A percentile compares a stretch with the other conserved stretches of the same genome.
These are phyloP conservation scores for Cyaniris semiargus DNA, from an alignment of 2,888 invertebrate genomes.

Conservation along the genomic window DNA sequence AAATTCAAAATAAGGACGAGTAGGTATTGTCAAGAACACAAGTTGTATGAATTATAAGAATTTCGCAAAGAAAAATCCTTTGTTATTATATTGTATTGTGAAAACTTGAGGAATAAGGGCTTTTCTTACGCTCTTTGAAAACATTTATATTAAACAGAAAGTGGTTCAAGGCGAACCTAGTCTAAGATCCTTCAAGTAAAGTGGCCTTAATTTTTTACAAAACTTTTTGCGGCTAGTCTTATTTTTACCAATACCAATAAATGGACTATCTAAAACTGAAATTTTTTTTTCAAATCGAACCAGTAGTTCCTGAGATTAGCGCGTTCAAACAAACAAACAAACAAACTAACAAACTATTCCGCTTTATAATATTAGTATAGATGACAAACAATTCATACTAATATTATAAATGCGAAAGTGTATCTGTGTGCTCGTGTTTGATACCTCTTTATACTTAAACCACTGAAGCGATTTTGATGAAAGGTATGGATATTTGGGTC, in stretches of 20 bases:
- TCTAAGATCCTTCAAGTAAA: neutral
- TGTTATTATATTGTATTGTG: neutral
- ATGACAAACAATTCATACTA: neutral
- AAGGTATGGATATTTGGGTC: too few relatives aligned
- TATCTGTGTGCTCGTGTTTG: too few relatives aligned
- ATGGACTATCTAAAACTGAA: too few relatives aligned
- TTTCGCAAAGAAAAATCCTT: neutral
- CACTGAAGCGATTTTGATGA: too few relatives aligned
- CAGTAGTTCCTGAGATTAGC: too few relatives aligned
- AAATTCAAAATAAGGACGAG: neutral
- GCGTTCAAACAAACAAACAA: too few relatives aligned
- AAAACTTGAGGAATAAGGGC: neutral
- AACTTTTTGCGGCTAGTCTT: neutral
- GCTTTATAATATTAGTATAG: too few relatives aligned
- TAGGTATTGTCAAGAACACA: neutral
- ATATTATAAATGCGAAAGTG: neutral
- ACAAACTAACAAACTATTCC: too few relatives aligned
- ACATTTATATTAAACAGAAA: neutral
- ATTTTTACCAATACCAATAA: neutral
- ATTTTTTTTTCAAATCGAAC: too few relatives aligned
- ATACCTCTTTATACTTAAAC: too few relatives aligned
- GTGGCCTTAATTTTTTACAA: neutral
- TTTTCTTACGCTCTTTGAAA: neutral
- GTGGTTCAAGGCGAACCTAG: slow-evolving; percentile 1
- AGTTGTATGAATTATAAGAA: slow-evolving; percentile 2